phyloP scores from a whole-genome alignment of 2,797 vertebrate genomes.

The Xerus rutilus region DNA sequence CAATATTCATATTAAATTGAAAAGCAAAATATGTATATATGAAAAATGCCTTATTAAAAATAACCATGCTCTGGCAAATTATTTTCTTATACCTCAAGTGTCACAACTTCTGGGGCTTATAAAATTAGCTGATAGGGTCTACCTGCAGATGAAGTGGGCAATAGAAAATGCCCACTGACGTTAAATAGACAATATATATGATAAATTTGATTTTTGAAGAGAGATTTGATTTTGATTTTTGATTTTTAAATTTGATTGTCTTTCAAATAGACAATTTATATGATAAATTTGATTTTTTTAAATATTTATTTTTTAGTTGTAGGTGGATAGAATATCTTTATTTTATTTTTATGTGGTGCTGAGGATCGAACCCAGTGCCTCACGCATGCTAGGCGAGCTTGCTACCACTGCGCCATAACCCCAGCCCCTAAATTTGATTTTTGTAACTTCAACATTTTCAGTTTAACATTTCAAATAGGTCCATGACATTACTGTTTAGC shows the following conservation, averaged over 20 bases:
- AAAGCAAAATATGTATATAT: not conserved
- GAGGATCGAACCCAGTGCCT: no score
- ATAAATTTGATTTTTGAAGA: not conserved
- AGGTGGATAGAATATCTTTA: no score
- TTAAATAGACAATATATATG: not conserved
- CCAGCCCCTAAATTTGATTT: not conserved
- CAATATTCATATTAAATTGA: conserved; percentile 16
- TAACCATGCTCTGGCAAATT: conserved; percentile 13
- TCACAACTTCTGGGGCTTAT: not conserved
- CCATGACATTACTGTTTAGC: not conserved
- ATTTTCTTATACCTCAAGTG: conserved; percentile 4
- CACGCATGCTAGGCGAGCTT: no score
- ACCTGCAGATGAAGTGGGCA: not conserved
- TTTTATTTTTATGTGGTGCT: no score
- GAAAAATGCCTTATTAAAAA: conserved; percentile 32
- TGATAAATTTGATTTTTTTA: not conserved
- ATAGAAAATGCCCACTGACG: not conserved
- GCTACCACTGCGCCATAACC: no score
- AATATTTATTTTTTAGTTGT: no score
- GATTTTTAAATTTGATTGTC: no score
- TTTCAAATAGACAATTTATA: no score
- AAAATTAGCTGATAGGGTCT: not conserved
- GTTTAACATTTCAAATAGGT: conserved; percentile 7
- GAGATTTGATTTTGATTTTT: no score
- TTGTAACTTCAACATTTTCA: not conserved